phyloP scores from a whole-genome alignment of 2,113 vertebrate genomes.

The Syrmaticus mikado region DNA sequence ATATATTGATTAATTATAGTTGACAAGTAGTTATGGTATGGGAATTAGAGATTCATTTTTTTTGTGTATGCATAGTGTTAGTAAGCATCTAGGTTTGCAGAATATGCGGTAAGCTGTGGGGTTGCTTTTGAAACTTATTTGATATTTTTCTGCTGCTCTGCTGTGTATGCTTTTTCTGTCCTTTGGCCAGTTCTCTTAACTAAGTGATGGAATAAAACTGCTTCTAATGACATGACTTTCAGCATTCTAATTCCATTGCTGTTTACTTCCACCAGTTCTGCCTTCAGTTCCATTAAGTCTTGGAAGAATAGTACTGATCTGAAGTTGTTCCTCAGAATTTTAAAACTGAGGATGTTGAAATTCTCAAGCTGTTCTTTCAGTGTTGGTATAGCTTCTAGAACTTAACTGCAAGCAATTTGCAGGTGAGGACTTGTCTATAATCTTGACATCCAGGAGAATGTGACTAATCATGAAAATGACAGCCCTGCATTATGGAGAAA shows the following conservation, averaged over 20 bases:
- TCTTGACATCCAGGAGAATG: background rate
- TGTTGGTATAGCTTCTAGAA: background rate
- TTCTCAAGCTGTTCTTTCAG: background rate
- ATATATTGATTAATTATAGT: background rate
- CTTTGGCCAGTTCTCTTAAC: background rate
- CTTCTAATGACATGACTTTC: background rate
- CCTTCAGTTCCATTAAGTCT: background rate
- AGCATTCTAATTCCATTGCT: background rate
- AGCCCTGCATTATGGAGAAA: background rate
- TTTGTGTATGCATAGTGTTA: background rate
- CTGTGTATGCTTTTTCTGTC: fast-evolving
- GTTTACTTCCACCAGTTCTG: background rate
- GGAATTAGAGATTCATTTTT: background rate
- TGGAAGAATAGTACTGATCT: background rate
- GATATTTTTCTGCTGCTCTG: background rate
- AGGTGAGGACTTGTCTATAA: background rate
- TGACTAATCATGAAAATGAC: background rate
- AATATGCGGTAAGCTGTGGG: background rate
- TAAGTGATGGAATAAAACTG: background rate
- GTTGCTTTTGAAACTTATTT: background rate
- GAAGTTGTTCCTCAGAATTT: background rate
- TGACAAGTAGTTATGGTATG: background rate
- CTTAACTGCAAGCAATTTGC: background rate
- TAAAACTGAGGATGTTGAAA: background rate
- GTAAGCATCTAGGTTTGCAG: background rate